Evolutionary conservation across 2,888 invertebrate species (phyloP).

Genomic region (Scaptodrosophila latifasciaeformis): DNA sequence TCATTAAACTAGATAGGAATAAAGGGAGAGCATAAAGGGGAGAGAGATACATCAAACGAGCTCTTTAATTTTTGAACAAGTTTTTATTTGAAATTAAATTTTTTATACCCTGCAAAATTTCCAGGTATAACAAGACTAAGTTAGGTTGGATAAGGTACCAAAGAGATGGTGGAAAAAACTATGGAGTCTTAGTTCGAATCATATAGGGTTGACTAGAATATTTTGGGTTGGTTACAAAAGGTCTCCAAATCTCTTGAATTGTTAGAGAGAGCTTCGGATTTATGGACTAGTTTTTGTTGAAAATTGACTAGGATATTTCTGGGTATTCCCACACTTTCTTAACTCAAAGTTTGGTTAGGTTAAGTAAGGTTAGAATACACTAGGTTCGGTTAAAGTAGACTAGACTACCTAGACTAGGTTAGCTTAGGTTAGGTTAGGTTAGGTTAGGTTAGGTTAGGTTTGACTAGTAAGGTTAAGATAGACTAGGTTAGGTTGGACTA

Average conservation of each 20-base stretch:
- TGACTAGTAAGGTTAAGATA: no score
- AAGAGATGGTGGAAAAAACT: no score
- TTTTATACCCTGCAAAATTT: not conserved
- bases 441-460: no score
- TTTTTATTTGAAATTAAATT: not conserved
- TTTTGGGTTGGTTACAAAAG: not conserved
- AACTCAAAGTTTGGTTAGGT: not conserved
- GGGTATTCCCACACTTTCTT: no score
- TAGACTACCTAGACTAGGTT: not conserved
- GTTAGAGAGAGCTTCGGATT: not conserved
- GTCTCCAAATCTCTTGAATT: not conserved
- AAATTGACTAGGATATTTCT: not conserved
- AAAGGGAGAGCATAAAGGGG: no score
- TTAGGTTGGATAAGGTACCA: not conserved
- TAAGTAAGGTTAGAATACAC: not conserved
- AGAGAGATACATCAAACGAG: no score
- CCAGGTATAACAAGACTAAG: not conserved
- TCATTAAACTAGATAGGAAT: not conserved
- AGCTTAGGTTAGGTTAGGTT: not conserved
- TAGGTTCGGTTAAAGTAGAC: not conserved
- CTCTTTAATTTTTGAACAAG: not conserved
- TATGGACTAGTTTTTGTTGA: not conserved
- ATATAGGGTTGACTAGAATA: not conserved
- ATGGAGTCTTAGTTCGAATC: no score
- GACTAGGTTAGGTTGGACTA: not conserved